These are phyloP conservation scores for Todus mexicanus DNA, from an alignment of 2,797 vertebrate species.

Conservation along the genomic window DNA sequence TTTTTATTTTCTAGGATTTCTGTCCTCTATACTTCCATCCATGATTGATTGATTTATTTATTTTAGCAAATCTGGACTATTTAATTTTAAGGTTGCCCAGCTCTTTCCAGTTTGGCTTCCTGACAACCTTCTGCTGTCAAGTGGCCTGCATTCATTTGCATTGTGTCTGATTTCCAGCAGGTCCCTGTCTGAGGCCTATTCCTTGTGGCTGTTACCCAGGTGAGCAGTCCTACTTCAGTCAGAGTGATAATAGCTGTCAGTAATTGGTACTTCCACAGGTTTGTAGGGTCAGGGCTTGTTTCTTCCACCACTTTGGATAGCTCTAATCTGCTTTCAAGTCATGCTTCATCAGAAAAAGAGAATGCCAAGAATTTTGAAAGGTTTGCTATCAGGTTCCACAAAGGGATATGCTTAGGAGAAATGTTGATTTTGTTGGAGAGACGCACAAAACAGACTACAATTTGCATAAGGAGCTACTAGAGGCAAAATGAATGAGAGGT, in stretches of 20 bases:
- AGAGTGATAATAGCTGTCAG: neutral
- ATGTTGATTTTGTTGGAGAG: neutral
- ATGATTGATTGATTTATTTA: neutral
- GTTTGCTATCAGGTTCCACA: conserved; percentile 25
- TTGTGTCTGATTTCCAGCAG: conserved; percentile 16
- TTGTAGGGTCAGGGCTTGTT: neutral
- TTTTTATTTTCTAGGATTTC: neutral
- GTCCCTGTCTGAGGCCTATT: neutral
- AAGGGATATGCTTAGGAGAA: neutral
- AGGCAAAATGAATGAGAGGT: neutral
- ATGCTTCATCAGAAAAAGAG: neutral
- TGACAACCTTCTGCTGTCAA: conserved; percentile 26
- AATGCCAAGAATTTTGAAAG: conserved; percentile 24
- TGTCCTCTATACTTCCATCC: neutral
- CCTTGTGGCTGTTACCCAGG: conserved; percentile 22
- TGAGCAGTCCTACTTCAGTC: neutral
- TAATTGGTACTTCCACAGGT: conserved; percentile 35
- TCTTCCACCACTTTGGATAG: neutral
- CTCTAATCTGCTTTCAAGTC: conserved; percentile 5
- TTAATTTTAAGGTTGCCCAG: neutral
- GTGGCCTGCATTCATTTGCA: neutral
- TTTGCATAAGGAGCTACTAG: conserved; percentile 57
- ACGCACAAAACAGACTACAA: neutral
- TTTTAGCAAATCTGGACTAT: neutral
- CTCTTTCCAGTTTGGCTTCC: conserved; percentile 31